Conservation (phyloP, 2,797 vertebrate genomes). For the Neosilurus mollespiculum region DNA sequence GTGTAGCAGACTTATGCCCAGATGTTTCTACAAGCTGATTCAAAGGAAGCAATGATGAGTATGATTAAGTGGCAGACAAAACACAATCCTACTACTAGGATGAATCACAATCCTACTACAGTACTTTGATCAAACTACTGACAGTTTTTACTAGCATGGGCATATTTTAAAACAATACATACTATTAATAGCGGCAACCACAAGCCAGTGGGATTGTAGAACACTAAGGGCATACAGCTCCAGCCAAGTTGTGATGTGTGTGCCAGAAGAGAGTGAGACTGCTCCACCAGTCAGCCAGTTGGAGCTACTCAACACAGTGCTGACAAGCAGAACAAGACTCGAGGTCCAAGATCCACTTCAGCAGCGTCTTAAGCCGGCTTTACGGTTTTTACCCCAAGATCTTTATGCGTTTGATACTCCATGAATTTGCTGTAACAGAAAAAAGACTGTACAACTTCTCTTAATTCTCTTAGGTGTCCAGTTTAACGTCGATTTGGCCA, state of each 20-base stretch:
- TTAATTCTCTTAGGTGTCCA: neutral
- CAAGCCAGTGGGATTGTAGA: neutral
- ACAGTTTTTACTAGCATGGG: neutral
- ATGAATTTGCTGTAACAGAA: neutral
- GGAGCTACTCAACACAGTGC: constrained; percentile 3
- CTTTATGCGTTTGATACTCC: neutral
- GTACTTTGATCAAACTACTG: neutral
- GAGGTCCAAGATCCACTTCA: neutral
- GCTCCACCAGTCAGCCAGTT: neutral
- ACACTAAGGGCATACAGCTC: neutral
- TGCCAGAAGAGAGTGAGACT: neutral
- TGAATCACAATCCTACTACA: neutral
- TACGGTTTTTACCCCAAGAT: neutral
- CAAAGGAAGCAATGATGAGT: neutral
- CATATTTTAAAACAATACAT: constrained; percentile 8
- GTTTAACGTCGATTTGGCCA: neutral
- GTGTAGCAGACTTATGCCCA: neutral
- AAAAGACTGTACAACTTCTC: neutral
- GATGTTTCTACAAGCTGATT: neutral
- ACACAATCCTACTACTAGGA: no score
- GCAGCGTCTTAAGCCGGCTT: neutral
- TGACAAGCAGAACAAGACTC: constrained; percentile 5
- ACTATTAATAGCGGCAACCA: constrained; percentile 3
- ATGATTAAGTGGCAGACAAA: constrained; percentile 1
- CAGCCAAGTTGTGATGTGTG: neutral